phyloP scores from a whole-genome alignment of 2,113 vertebrate species.

The Leptobrachium ailaonicum region DNA sequence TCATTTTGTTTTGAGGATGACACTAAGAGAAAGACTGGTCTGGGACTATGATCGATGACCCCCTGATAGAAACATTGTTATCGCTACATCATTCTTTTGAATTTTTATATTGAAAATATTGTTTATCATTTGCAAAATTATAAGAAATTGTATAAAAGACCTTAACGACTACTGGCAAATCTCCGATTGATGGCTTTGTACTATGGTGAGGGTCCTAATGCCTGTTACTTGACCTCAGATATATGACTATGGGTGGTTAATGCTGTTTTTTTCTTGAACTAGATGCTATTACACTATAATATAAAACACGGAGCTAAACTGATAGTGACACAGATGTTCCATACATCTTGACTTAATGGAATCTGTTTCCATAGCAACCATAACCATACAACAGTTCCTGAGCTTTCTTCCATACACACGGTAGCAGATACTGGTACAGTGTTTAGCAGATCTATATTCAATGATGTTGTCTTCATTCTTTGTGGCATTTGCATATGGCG shows the following conservation, averaged over 20 bases:
- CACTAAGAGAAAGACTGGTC: too few species aligned
- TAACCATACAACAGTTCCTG: slow-evolving; percentile 59
- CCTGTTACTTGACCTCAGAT: not conserved
- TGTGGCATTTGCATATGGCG: slow-evolving; percentile 7
- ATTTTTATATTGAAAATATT: too few species aligned
- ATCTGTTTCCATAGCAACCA: slow-evolving; percentile 69
- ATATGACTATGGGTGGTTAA: slow-evolving; percentile 20
- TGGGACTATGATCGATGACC: too few species aligned
- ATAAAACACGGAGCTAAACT: slow-evolving; percentile 52
- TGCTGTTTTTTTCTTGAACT: slow-evolving; percentile 40
- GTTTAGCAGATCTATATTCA: slow-evolving; percentile 24
- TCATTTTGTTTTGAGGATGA: too few species aligned
- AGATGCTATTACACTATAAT: slow-evolving; percentile 49
- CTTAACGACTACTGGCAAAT: not conserved
- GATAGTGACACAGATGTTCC: slow-evolving; percentile 59
- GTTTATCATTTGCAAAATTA: too few species aligned
- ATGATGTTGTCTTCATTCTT: slow-evolving; percentile 3
- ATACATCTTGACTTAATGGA: slow-evolving; percentile 57
- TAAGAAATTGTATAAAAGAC: too few species aligned
- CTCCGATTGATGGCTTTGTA: not conserved
- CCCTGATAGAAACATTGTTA: too few species aligned
- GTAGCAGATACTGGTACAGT: slow-evolving; percentile 50
- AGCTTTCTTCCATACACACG: slow-evolving; percentile 59
- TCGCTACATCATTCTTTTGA: too few species aligned
- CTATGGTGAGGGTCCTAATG: not conserved